Evolutionary conservation across 53 echinoderm and acorn worm genomes (phyloP).

Genomic region (Mesocentrotus franciscanus): DNA sequence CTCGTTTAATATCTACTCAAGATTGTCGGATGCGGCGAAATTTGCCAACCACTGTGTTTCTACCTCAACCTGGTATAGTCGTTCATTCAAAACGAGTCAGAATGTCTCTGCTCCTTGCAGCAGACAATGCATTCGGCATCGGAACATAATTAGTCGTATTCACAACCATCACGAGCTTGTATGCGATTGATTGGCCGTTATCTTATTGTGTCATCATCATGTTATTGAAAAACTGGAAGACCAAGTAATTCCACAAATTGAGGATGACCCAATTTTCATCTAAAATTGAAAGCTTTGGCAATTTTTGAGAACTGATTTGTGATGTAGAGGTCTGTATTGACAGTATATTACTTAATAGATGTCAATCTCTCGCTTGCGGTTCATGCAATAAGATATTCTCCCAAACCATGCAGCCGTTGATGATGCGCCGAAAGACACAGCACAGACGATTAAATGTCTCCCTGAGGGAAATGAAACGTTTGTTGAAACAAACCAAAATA

Average conservation of each 20-base stretch:
- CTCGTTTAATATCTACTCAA: too few relatives aligned
- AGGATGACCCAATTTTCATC: not conserved
- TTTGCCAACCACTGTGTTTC: too few relatives aligned
- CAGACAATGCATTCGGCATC: not conserved
- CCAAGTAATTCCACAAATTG: not conserved
- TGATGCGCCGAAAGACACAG: not conserved
- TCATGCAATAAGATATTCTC: not conserved
- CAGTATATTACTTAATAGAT: not conserved
- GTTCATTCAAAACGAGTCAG: too few relatives aligned
- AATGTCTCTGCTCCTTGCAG: too few relatives aligned
- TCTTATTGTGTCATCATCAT: not conserved
- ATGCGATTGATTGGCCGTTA: not conserved
- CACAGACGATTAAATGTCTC: not conserved
- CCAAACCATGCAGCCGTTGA: not conserved
- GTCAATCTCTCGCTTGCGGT: slow-evolving; percentile 13
- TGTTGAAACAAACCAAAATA: not conserved
- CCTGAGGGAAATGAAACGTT: slow-evolving; percentile 9
- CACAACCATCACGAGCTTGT: not conserved
- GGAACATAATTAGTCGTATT: not conserved
- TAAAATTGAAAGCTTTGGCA: not conserved
- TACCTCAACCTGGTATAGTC: too few relatives aligned
- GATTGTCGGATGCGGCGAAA: too few relatives aligned
- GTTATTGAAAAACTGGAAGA: not conserved
- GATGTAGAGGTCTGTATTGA: not conserved
- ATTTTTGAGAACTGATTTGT: not conserved